Base-by-base conservation (phyloP, 2,888 invertebrate species). In the Scrobipalpa costella region DNA sequence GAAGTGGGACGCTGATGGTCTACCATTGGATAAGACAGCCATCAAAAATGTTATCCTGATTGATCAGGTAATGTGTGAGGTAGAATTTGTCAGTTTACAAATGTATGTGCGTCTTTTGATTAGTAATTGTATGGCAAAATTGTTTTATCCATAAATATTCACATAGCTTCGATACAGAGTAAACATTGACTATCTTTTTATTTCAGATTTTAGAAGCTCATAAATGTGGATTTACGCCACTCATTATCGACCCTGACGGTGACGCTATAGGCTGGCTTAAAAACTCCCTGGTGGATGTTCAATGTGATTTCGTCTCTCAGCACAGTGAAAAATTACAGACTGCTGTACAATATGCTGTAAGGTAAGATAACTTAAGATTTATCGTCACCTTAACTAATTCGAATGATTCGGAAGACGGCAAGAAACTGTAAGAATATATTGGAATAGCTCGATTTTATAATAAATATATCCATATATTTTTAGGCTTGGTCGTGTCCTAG, bases 221-320 rank as follows among this genome's bases (percentile, higher is more conserved):
- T 3, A 86, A 83, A 68, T 92, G 93, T 49, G 93, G 93, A 34
- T 92, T 94, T 71, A 93, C 95, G 0, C 96, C 98, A 0, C 92
- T 98, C 62, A 90, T 99, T 50, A 92, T 99, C 55, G 99, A 99
- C 86, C 98, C 99, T 0, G 96, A 97, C 0, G 95, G 95, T 2
- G 93, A 95, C 8, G 97, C 98, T 0, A 92, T 95, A 0, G 91
- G 93, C 40, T 98, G 98, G 98, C 86, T 98, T 0, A 94, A 93
- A 73, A 93, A 93, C 52, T 94, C 96, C 75, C 84, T 96, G 2
- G 77, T 85, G 0, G 92, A 88, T 7, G 84, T 92, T 33, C 93
- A 94, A 7, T 93, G 96, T 59, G 98, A 99, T 77, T 92, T 95
- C 15, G 94, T 96, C 0, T 94, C 96, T 13, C 96, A 97, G 72